Conservation (phyloP, 2,888 invertebrate genomes). For the Melieria picta region DNA sequence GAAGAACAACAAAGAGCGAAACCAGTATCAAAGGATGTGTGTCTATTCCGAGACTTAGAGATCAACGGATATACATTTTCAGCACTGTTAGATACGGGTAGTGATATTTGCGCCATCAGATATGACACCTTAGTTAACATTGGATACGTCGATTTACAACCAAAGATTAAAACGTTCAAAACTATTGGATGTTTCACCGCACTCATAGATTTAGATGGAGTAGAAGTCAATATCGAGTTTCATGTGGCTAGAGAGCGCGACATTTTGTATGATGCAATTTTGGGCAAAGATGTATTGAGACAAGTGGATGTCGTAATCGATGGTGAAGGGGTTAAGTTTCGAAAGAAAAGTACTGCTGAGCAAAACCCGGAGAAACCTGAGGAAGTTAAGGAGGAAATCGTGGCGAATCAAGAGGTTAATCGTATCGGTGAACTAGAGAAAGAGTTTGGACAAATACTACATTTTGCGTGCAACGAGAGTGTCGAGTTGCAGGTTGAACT, state of each 20-base stretch:
- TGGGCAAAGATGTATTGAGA: slow-evolving; percentile 36
- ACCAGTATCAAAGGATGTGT: background rate
- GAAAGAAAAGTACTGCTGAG: background rate
- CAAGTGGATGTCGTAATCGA: slow-evolving; percentile 34
- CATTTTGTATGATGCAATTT: slow-evolving; percentile 35
- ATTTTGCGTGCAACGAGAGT: background rate
- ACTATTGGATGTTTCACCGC: slow-evolving; percentile 33
- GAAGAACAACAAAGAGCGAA: background rate
- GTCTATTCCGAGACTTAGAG: slow-evolving; percentile 22
- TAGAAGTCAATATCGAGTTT: slow-evolving; percentile 26
- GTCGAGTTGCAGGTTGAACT: background rate
- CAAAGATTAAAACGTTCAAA: slow-evolving; percentile 15
- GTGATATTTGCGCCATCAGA: slow-evolving; percentile 3
- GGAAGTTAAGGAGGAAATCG: background rate
- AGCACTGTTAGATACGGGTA: slow-evolving; percentile 14
- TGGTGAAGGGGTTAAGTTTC: slow-evolving; percentile 29
- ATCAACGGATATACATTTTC: slow-evolving; percentile 16
- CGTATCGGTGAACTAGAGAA: background rate
- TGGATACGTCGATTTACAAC: slow-evolving; percentile 18
- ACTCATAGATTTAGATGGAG: slow-evolving; percentile 26
- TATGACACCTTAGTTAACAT: slow-evolving; percentile 27
- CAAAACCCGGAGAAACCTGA: background rate
- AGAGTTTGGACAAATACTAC: background rate
- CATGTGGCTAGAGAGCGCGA: slow-evolving; percentile 33
- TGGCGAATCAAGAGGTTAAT: background rate